phyloP scores from a whole-genome alignment of 2,888 invertebrate genomes.

The Hylaea fasciaria region DNA sequence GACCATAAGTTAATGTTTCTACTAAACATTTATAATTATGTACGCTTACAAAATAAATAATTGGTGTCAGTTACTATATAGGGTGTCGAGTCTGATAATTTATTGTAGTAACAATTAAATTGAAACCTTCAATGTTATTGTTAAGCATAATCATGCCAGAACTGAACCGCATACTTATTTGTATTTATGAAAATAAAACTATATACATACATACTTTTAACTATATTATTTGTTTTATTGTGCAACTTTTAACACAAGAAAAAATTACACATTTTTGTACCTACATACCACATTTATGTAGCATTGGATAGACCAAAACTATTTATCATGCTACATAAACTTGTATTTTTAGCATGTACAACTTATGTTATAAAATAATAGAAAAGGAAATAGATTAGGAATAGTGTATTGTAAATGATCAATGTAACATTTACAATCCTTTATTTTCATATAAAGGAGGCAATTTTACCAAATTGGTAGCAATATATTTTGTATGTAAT shows the following conservation, averaged over 20 bases:
- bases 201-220: conserved; percentile 15
- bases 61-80: background rate
- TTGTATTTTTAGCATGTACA: too few relatives aligned
- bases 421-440: too few relatives aligned
- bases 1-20: too few relatives aligned
- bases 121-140: background rate
- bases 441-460: too few relatives aligned
- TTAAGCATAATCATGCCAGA: conserved; percentile 8
- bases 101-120: background rate
- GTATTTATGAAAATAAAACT: conserved; percentile 35
- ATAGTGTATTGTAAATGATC: too few relatives aligned
- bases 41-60: background rate
- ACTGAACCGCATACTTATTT: conserved; percentile 35
- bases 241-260: conserved; percentile 5
- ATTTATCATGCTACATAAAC: too few relatives aligned
- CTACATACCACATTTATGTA: background rate
- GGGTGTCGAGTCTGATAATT: conserved; percentile 5
- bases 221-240: conserved; percentile 14
- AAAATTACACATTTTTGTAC: background rate
- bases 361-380: too few relatives aligned
- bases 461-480: too few relatives aligned
- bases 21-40: background rate
- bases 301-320: background rate
- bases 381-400: too few relatives aligned
- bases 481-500: too few relatives aligned